A percentile compares a stretch with the other conserved stretches of the same genome.
Conservation (phyloP, 2,888 invertebrate species). For the Malachius bipustulatus region DNA sequence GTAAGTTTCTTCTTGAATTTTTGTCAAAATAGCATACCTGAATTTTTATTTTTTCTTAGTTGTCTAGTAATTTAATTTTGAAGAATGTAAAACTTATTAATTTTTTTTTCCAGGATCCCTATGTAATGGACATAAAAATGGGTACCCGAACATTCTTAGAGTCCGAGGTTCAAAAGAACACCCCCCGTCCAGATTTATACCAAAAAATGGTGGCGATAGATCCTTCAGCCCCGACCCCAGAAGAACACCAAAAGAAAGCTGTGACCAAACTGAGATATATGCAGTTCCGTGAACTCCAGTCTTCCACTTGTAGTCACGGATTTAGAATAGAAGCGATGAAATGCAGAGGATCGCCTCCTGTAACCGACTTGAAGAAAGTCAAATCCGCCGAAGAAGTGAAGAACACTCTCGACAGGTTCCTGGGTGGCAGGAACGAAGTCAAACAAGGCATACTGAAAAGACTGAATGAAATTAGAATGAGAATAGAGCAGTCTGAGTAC, state of each 20-base stretch:
- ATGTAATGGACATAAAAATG: slow-evolving; percentile 96
- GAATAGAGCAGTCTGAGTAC: slow-evolving; percentile 72
- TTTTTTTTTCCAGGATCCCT: slow-evolving; percentile 53
- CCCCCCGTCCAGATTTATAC: slow-evolving; percentile 76
- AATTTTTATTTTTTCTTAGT: too few relatives aligned
- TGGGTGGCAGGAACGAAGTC: slow-evolving; percentile 52
- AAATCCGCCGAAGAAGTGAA: slow-evolving; percentile 64
- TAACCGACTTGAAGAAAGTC: slow-evolving; percentile 80
- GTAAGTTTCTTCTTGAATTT: too few relatives aligned
- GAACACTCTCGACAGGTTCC: slow-evolving; percentile 61
- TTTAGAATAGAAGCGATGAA: slow-evolving; percentile 95
- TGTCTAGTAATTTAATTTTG: too few relatives aligned
- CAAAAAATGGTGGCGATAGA: slow-evolving; percentile 93
- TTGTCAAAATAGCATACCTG: too few relatives aligned
- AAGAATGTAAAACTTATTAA: too few relatives aligned
- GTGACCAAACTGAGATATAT: slow-evolving; percentile 95
- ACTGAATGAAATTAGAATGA: slow-evolving; percentile 61
- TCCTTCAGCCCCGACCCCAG: slow-evolving; percentile 69
- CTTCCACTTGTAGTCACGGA: slow-evolving; percentile 84
- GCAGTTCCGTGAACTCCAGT: slow-evolving; percentile 89
- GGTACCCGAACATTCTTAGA: slow-evolving; percentile 93
- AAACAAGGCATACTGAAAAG: slow-evolving; percentile 58
- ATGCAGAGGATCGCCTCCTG: slow-evolving; percentile 66
- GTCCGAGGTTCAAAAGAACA: slow-evolving; percentile 82
- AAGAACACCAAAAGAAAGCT: slow-evolving; percentile 69